Percentiles rank a stretch among this genome's conserved stretches.
Conservation (phyloP, 2,888 invertebrate genomes). For the Meteorus colon region DNA sequence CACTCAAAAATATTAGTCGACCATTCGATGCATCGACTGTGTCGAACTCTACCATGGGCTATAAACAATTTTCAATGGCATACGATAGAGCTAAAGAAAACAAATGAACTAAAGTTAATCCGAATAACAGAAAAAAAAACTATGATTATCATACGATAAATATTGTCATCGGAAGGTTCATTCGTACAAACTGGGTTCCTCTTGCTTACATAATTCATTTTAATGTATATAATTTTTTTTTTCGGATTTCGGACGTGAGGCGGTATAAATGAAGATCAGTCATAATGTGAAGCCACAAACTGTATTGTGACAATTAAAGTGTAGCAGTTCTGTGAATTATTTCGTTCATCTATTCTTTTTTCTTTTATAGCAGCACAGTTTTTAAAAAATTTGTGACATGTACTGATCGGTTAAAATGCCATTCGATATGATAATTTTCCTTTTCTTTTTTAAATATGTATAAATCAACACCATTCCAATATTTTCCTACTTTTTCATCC, state of each 20-base stretch:
- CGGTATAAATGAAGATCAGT: constrained; percentile 9
- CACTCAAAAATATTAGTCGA: constrained; percentile 37
- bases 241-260: background rate
- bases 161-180: background rate
- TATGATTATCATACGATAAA: constrained; percentile 1
- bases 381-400: constrained; percentile 47
- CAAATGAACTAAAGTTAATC: constrained; percentile 39
- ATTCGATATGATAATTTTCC: constrained; percentile 45
- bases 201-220: constrained; percentile 1
- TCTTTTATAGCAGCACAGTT: background rate
- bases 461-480: background rate
- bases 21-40: background rate
- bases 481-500: background rate
- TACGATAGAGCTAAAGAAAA: constrained; percentile 47
- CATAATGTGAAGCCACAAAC: background rate
- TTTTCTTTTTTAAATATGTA: constrained; percentile 50
- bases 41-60: background rate
- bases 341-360: background rate
- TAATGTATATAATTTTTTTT: background rate
- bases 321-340: background rate
- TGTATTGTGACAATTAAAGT: background rate
- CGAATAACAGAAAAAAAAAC: constrained; percentile 15
- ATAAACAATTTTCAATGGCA: constrained; percentile 41
- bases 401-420: constrained; percentile 50
- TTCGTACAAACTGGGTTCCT: constrained; percentile 4